Percentiles rank a stretch among this genome's conserved stretches.
These are phyloP conservation scores for Dreissena rostriformis DNA, from an alignment of 1,140 invertebrate genomes.

Conservation along the genomic window DNA sequence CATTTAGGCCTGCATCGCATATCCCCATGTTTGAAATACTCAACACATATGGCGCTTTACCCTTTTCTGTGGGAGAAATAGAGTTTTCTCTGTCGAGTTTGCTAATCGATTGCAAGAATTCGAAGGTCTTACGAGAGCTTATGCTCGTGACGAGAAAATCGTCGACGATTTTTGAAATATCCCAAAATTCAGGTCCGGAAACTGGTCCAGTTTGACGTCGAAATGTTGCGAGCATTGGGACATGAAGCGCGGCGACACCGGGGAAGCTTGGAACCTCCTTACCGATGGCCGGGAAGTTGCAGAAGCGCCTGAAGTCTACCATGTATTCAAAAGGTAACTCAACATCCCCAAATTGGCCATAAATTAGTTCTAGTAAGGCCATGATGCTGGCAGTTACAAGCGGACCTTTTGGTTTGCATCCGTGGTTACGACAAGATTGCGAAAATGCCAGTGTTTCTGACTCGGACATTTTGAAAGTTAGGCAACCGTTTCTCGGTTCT, in stretches of 20 bases:
- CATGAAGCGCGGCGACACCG: conserved; percentile 13
- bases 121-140: conserved; percentile 15
- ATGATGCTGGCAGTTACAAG: conserved; percentile 25
- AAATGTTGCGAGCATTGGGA: conserved; percentile 21
- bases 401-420: conserved; percentile 10
- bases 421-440: neutral
- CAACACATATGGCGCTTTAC: conserved; percentile 43
- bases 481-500: conserved; percentile 27
- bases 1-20: conserved; percentile 27
- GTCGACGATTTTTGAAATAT: conserved; percentile 18
- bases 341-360: neutral
- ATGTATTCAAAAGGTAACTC: conserved; percentile 41
- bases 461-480: conserved; percentile 16
- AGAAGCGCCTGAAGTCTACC: conserved; percentile 23
- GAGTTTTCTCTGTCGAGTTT: no score
- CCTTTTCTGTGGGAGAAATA: neutral
- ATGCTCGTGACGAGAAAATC: conserved; percentile 2
- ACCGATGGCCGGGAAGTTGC: neutral
- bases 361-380: conserved; percentile 35
- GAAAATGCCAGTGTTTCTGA: conserved; percentile 1
- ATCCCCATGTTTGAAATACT: conserved; percentile 46
- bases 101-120: neutral
- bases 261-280: conserved; percentile 17
- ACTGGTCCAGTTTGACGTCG: neutral
- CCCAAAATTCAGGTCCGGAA: conserved; percentile 20